Evolutionary conservation across 64 coral and sea anemone species (phyloP).

Genomic region (Anthopleura sola): DNA sequence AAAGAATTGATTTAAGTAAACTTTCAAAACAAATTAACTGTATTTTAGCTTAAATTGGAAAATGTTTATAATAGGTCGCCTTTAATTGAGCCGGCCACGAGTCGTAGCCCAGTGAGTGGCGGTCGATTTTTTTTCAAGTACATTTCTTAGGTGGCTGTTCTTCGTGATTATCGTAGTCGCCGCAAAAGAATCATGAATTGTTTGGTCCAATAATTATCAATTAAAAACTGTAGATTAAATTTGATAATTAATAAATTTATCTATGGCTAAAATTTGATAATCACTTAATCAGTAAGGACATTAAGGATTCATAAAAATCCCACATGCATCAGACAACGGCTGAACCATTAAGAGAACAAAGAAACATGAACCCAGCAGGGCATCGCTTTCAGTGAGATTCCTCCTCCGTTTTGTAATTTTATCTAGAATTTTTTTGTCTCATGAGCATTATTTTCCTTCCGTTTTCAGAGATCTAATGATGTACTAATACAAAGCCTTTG

Average conservation of each 20-base stretch:
- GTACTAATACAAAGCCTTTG: not conserved
- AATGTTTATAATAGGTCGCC: not conserved
- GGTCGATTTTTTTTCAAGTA: not conserved
- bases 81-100: not conserved
- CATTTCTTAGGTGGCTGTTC: not conserved
- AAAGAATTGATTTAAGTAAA: not conserved
- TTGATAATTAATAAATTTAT: not conserved
- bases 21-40: constrained; percentile 6
- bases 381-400: not conserved
- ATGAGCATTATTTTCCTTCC: not conserved
- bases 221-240: not conserved
- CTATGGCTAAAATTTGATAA: not conserved
- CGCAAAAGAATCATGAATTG: not conserved
- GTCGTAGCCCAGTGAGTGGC: not conserved
- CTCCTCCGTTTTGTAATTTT: not conserved
- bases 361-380: not conserved
- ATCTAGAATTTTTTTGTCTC: not conserved
- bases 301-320: not conserved
- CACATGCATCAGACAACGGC: not conserved
- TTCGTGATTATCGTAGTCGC: not conserved
- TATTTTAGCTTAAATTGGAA: not conserved
- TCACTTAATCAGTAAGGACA: not conserved
- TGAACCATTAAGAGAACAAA: no score
- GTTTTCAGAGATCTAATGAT: not conserved
- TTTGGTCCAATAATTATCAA: not conserved